Percentiles rank a stretch among this genome's conserved stretches.
phyloP scores from a whole-genome alignment of 2,797 vertebrate genomes.

The Neopelma chrysocephalum region DNA sequence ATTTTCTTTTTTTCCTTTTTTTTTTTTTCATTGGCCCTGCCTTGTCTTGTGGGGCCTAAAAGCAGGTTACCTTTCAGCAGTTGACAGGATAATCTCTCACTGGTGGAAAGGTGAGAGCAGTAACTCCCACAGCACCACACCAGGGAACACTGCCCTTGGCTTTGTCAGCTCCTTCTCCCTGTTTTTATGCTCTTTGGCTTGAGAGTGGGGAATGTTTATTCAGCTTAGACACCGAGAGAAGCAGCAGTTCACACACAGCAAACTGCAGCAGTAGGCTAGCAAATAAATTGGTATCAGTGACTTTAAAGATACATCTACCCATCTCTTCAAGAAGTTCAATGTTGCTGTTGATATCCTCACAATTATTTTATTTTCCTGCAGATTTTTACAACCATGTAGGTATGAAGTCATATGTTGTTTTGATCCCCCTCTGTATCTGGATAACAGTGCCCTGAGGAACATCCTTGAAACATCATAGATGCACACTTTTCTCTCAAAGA shows the following conservation, averaged over 20 bases:
- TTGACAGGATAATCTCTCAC: background rate
- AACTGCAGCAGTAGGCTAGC: background rate
- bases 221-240: background rate
- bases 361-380: background rate
- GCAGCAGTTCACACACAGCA: background rate
- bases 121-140: accelerated
- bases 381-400: background rate
- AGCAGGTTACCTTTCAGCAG: background rate
- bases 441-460: background rate
- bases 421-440: background rate
- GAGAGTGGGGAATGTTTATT: background rate
- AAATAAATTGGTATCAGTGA: background rate
- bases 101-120: background rate
- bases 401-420: background rate
- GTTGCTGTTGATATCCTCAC: background rate
- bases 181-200: background rate
- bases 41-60: background rate
- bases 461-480: background rate
- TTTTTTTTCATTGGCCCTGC: accelerated
- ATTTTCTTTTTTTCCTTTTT: background rate
- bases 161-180: background rate
- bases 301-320: background rate
- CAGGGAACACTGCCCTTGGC: background rate
- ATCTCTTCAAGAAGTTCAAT: background rate
- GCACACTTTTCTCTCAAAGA: background rate